phyloP scores from a whole-genome alignment of 2,797 vertebrate species.

The Sternotherus odoratus region DNA sequence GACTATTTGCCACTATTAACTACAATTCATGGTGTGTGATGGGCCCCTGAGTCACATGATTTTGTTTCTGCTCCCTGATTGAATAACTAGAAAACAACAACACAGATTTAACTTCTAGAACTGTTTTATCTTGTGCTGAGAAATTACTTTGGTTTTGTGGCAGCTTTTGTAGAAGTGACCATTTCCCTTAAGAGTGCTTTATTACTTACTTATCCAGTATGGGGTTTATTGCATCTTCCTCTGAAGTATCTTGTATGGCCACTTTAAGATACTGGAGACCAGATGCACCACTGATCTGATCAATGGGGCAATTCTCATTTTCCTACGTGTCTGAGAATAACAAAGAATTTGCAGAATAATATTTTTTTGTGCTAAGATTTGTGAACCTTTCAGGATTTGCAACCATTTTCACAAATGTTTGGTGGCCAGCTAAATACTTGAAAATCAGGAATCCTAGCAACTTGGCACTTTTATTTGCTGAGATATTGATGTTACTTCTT shows the following conservation, averaged over 20 bases:
- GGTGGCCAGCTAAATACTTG: not conserved
- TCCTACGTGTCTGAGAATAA: not conserved
- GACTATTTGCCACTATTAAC: not conserved
- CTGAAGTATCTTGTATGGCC: not conserved
- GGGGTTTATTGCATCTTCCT: not conserved
- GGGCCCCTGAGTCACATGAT: not conserved
- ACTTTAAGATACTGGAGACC: not conserved
- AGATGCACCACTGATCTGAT: not conserved
- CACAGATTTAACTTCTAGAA: not conserved
- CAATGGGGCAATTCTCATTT: not conserved
- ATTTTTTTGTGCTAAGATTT: not conserved
- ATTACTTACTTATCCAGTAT: not conserved
- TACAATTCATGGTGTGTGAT: not conserved
- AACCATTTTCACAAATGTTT: not conserved
- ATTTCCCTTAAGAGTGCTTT: not conserved
- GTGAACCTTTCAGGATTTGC: not conserved
- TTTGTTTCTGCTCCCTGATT: not conserved
- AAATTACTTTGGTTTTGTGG: not conserved
- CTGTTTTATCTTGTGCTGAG: not conserved
- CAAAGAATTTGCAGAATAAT: not conserved
- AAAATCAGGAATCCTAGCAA: not conserved
- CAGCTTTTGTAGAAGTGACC: not conserved
- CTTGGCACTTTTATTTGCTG: not conserved
- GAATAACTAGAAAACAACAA: not conserved
- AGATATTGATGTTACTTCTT: not conserved